These are phyloP conservation scores for Tetramorium bicarinatum DNA, from an alignment of 2,888 invertebrate species.

Conservation along the genomic window DNA sequence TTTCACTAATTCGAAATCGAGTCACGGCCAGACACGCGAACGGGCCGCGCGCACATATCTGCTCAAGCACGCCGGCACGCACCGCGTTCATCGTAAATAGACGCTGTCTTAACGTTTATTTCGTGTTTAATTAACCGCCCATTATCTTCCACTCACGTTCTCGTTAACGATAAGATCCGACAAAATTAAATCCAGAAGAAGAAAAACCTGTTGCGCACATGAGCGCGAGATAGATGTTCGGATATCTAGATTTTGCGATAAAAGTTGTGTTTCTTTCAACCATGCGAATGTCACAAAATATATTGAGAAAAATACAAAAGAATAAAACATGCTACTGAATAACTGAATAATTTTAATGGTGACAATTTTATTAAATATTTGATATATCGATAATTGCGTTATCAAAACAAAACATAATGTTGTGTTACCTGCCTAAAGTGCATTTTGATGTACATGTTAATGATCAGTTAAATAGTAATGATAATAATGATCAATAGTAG, in stretches of 20 bases:
- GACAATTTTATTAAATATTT: background rate
- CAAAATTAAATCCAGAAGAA: constrained; percentile 42
- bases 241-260: background rate
- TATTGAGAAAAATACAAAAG: background rate
- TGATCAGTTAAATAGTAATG: background rate
- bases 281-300: background rate
- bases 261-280: background rate
- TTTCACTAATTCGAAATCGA: constrained; percentile 63
- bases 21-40: constrained; percentile 65
- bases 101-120: constrained; percentile 69
- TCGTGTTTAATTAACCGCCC: constrained; percentile 76
- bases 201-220: constrained; percentile 5
- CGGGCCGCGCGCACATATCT: constrained; percentile 40
- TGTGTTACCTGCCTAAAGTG: background rate
- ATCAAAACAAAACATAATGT: background rate
- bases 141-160: constrained; percentile 62
- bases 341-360: background rate
- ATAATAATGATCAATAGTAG: no score
- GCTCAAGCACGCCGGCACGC: constrained; percentile 47
- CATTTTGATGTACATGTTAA: background rate
- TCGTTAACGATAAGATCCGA: constrained; percentile 51
- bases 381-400: background rate
- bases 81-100: constrained; percentile 59
- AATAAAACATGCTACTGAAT: background rate
- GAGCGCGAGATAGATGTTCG: background rate